Base-by-base conservation (phyloP, 2,797 vertebrate species). In the Parotocinclus haroldoi region DNA sequence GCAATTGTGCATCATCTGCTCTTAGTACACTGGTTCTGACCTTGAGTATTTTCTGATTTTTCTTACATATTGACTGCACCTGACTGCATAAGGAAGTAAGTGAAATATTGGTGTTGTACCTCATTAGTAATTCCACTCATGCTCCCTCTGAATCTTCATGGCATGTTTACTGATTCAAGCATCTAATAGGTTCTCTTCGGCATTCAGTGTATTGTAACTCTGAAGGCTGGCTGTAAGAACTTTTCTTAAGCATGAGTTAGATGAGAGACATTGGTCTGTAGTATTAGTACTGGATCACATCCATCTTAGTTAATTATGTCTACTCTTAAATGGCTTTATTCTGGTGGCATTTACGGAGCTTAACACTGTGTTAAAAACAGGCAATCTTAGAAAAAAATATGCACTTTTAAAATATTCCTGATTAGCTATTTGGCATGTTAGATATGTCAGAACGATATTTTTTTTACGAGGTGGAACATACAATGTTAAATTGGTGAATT, bases 41-140 rank as follows among this genome's bases (percentile, higher is more conserved):
- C 66, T 39, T 67, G 67, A 64, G 49, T 73, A 52, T 58, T 55
- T 56, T 55, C 37, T 48, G 14, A 54, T 40, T 36, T 56, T 44
- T 57, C 13, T 63, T 68, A 9, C 42, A n/a, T 37, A 27, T 59
- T 71, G 62, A 38, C 60, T 70, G 68, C 51, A 10, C 78, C 9
- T 72, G 73, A 77, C 59, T 75, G 45, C 58, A 69, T 40, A 9
- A 51, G 72, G 5, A 27, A 27, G 27, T 27, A 27, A 27, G 50
- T 66, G 52, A 68, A 66, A 62, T 71, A 77, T 75, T 56, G 54
- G 18, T 42, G 39, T 66, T 72, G 65, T 80, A 68, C 56, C 73
- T 78, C 57, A 77, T 81, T 79, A 76, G 45, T n/a, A n/a, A 60
- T 66, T 38, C 48, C 18, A 12, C 51, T 72, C 27, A 73, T 74